Percentiles rank a stretch among this genome's conserved stretches.
These are phyloP conservation scores for Callochromis pleurospilus DNA, from an alignment of 2,113 vertebrate species.

Conservation along the genomic window DNA sequence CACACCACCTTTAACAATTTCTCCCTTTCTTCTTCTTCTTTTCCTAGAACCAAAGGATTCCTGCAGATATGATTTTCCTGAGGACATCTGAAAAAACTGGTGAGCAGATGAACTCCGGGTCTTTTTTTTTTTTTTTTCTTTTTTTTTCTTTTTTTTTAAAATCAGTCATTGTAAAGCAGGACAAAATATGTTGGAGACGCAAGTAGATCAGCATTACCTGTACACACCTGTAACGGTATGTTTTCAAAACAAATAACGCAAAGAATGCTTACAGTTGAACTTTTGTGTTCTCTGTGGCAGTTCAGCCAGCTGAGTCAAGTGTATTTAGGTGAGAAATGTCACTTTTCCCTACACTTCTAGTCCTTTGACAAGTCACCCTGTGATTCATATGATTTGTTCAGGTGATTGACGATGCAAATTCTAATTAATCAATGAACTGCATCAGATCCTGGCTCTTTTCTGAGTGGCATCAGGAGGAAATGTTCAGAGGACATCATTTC, in stretches of 20 bases:
- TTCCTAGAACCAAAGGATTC: constrained; percentile 74
- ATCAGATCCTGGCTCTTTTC: neutral
- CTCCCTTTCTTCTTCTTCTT: neutral
- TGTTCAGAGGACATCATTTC: constrained; percentile 37
- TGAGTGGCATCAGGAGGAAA: constrained; percentile 3
- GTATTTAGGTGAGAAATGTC: constrained; percentile 6
- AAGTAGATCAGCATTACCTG: neutral
- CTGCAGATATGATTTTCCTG: constrained; percentile 76
- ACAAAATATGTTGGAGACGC: neutral
- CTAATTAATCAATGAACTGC: constrained; percentile 48
- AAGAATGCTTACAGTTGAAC: neutral
- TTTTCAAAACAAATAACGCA: accelerated
- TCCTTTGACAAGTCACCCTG: neutral
- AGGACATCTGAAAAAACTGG: constrained; percentile 74
- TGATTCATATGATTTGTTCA: constrained; percentile 32
- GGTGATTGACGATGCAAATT: constrained; percentile 43
- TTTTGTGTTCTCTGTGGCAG: neutral
- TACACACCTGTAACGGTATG: neutral
- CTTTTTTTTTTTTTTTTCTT: neutral
- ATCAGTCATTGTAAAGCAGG: neutral
- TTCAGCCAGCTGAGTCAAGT: neutral
- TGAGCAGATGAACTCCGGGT: neutral
- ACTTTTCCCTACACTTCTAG: neutral
- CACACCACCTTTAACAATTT: neutral
- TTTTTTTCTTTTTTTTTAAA: too few relatives aligned